Percentiles rank a stretch among this genome's conserved stretches.
These are phyloP conservation scores for Furnarius figulus DNA, from an alignment of 2,113 vertebrate species.

Conservation along the genomic window DNA sequence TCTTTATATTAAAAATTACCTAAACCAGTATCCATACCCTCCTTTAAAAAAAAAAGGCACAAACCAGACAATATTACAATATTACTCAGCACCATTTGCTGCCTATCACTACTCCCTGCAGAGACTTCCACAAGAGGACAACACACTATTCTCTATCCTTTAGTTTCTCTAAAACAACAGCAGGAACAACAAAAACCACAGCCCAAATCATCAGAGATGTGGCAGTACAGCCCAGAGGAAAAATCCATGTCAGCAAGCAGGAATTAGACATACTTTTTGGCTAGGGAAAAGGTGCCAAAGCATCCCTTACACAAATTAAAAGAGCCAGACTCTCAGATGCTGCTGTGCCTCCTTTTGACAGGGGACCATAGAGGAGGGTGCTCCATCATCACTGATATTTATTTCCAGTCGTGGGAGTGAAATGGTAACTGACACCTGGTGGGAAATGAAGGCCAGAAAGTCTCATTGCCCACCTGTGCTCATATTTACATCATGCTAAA, in stretches of 20 bases:
- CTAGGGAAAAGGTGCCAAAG: neutral
- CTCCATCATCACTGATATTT: neutral
- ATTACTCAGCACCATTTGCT: neutral
- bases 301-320: neutral
- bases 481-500: neutral
- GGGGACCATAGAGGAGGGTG: neutral
- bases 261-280: neutral
- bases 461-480: constrained; percentile 15
- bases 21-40: neutral
- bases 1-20: neutral
- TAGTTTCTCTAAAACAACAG: neutral
- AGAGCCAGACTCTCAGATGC: neutral
- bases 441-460: neutral
- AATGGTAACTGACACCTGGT: neutral
- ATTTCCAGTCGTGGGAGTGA: neutral
- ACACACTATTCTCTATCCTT: neutral
- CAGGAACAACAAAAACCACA: neutral
- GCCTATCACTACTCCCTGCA: neutral
- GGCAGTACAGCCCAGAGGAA: neutral
- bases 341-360: neutral
- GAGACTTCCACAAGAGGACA: neutral
- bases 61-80: too few relatives aligned
- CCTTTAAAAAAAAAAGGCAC: neutral
- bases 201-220: neutral
- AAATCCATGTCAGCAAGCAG: neutral